Conservation (phyloP, 2,113 vertebrate species). For the Propithecus coquereli region DNA sequence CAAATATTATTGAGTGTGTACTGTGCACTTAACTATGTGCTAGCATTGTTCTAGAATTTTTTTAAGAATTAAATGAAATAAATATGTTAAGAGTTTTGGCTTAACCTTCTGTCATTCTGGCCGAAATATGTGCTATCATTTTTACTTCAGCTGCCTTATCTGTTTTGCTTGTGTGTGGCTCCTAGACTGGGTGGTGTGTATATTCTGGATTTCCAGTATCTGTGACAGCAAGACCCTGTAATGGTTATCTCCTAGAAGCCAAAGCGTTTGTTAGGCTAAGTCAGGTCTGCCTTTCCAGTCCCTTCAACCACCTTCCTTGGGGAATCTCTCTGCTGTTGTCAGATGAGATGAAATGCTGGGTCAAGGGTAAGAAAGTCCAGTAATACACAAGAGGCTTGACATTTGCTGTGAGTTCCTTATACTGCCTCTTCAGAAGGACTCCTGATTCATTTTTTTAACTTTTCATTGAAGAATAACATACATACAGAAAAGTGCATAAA, state of each 20-base stretch:
- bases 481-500: neutral
- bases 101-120: neutral
- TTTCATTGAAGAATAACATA: neutral
- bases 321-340: neutral
- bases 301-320: neutral
- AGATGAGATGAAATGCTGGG: neutral
- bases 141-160: neutral
- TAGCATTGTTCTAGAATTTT: neutral
- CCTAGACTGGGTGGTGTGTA: neutral
- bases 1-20: slow-evolving; percentile 5
- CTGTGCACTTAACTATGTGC: neutral
- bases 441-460: neutral
- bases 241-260: neutral
- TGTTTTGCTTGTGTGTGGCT: neutral
- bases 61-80: slow-evolving; percentile 13
- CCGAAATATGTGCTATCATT: neutral
- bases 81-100: neutral
- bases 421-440: neutral
- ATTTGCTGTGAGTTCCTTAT: neutral
- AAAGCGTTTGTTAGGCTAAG: neutral
- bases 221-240: neutral
- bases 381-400: neutral
- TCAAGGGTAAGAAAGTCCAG: neutral
- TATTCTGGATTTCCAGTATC: neutral
- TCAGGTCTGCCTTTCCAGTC: neutral